Evolutionary conservation across 2,113 vertebrate species (phyloP).

Genomic region (Noturus placidus): DNA sequence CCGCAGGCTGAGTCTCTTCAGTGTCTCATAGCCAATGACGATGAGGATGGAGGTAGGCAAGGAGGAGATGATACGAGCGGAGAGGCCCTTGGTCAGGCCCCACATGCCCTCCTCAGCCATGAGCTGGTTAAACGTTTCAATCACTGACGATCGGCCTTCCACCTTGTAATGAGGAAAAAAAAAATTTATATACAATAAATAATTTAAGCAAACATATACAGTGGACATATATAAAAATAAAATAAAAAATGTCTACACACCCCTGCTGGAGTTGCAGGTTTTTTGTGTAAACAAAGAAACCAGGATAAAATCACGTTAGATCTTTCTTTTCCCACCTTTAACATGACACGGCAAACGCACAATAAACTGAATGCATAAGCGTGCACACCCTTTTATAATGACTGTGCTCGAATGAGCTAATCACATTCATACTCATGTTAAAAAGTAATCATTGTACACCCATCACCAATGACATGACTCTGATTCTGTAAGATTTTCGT

Average conservation of each 20-base stretch:
- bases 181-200: not conserved
- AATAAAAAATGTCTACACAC: not conserved
- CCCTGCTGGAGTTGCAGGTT: not conserved
- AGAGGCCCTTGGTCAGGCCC: constrained; percentile 91
- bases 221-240: not conserved
- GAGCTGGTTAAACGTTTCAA: constrained; percentile 88
- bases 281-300: not conserved
- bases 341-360: no score
- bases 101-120: constrained; percentile 86
- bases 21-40: constrained; percentile 92
- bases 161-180: constrained; percentile 71
- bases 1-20: constrained; percentile 93
- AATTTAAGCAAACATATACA: no score
- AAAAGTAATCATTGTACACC: no score
- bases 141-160: constrained; percentile 87
- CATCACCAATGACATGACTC: not conserved
- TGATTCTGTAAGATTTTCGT: not conserved
- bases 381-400: not conserved
- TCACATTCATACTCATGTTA: no score
- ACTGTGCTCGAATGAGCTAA: no score
- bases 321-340: no score
- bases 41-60: constrained; percentile 90
- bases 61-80: constrained; percentile 89
- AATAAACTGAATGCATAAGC: not conserved
- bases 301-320: not conserved